phyloP scores from a whole-genome alignment of 2,113 vertebrate genomes.

The Lethenteron reissneri region DNA sequence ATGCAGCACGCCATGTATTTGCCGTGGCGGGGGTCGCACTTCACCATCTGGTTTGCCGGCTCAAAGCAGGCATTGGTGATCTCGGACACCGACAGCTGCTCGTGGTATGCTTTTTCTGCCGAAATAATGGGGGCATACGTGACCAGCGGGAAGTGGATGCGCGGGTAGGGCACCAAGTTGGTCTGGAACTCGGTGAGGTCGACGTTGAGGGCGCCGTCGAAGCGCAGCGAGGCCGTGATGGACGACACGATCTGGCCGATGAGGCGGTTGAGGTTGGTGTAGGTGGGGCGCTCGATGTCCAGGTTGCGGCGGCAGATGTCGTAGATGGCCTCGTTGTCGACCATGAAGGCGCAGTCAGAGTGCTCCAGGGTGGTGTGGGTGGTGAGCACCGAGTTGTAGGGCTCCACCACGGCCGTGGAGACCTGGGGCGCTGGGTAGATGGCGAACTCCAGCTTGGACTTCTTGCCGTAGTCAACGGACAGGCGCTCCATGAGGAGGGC shows the following conservation, averaged over 20 bases:
- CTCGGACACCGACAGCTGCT: constrained; percentile 37
- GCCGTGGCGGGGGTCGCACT: constrained; percentile 33
- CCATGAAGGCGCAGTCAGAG: constrained; percentile 42
- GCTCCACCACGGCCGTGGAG: constrained; percentile 39
- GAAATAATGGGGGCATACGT: constrained; percentile 40
- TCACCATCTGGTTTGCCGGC: constrained; percentile 41
- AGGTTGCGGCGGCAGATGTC: constrained; percentile 27
- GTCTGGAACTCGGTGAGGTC: constrained; percentile 30
- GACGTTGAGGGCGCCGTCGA: constrained; percentile 28
- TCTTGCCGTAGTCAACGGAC: constrained; percentile 63
- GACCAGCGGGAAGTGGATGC: constrained; percentile 39
- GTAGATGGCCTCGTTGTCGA: constrained; percentile 33
- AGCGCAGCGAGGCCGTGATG: constrained; percentile 26
- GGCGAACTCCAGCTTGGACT: constrained; percentile 69
- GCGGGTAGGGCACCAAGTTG: constrained; percentile 35
- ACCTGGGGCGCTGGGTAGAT: constrained; percentile 59
- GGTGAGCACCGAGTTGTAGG: constrained; percentile 45
- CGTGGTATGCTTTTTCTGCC: constrained; percentile 27
- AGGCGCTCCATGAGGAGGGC: constrained; percentile 76
- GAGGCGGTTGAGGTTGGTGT: constrained; percentile 26
- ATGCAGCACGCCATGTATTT: constrained; percentile 51
- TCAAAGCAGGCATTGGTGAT: constrained; percentile 43
- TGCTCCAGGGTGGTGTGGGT: constrained; percentile 43
- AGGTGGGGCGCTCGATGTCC: constrained; percentile 24
- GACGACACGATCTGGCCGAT: constrained; percentile 30